phyloP scores from a whole-genome alignment of 53 echinoderm and acorn worm species.

The Actinopyga echinites region DNA sequence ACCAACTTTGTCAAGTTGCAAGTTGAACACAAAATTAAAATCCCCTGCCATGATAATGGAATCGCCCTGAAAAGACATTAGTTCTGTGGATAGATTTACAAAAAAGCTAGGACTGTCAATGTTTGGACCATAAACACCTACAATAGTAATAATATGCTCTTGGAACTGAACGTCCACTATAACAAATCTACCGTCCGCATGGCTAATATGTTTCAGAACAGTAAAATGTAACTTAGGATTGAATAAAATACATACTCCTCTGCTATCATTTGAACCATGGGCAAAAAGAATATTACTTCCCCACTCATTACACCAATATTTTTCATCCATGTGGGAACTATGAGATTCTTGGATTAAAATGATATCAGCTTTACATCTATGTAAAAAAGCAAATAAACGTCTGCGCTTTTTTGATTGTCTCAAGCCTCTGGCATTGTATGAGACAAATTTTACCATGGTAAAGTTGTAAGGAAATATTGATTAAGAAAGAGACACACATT shows the following conservation, averaged over 20 bases:
- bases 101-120: not conserved
- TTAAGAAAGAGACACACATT: not conserved
- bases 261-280: not conserved
- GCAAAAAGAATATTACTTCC: constrained; percentile 21
- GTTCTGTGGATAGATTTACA: not conserved
- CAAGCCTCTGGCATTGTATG: not conserved
- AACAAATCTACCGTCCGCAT: too few relatives aligned
- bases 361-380: too few relatives aligned
- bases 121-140: constrained; percentile 3
- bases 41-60: constrained; percentile 3
- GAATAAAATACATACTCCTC: too few relatives aligned
- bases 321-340: constrained; percentile 5
- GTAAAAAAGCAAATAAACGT: too few relatives aligned
- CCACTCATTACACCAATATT: constrained; percentile 10
- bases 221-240: too few relatives aligned
- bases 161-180: too few relatives aligned
- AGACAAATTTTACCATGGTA: not conserved
- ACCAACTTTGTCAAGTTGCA: not conserved
- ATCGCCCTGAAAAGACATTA: not conserved
- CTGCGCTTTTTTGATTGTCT: too few relatives aligned
- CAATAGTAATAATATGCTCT: not conserved
- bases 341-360: too few relatives aligned
- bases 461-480: not conserved
- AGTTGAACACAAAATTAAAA: constrained; percentile 11
- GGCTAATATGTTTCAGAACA: too few relatives aligned